Conservation (phyloP, 2,888 invertebrate genomes). For the Volucella zonaria region DNA sequence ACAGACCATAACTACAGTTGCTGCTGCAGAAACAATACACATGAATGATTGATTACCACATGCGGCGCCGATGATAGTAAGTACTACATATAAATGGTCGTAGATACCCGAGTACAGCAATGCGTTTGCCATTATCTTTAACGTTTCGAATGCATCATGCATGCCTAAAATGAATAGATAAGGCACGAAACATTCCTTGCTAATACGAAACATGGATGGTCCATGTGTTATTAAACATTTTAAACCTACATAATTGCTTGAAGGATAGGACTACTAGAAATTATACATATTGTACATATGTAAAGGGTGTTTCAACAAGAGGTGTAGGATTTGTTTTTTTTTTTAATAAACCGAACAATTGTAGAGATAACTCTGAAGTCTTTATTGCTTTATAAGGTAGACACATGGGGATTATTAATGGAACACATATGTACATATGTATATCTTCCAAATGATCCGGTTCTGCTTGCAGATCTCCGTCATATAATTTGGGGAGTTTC, state of each 20-base stretch:
- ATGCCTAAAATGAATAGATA: constrained; percentile 25
- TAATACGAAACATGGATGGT: constrained; percentile 1
- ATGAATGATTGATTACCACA: constrained; percentile 65
- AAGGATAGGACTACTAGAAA: neutral
- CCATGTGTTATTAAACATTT: constrained; percentile 38
- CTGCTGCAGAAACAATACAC: constrained; percentile 28
- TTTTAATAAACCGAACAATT: too few species aligned
- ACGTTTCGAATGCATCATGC: constrained; percentile 29
- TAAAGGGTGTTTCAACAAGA: too few species aligned
- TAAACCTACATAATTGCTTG: neutral
- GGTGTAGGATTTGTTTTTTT: too few species aligned
- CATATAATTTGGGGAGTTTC: too few species aligned
- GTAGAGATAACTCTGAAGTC: too few species aligned
- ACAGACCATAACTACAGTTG: constrained; percentile 23
- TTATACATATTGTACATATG: too few species aligned
- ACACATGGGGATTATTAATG: too few species aligned
- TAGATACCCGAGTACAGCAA: neutral
- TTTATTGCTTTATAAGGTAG: too few species aligned
- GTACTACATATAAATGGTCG: neutral
- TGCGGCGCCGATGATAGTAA: constrained; percentile 17
- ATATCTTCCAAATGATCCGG: too few species aligned
- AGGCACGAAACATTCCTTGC: constrained; percentile 14
- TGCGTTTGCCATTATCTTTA: constrained; percentile 36
- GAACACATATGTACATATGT: too few species aligned
- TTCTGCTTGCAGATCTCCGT: too few species aligned